Evolutionary conservation across 2,797 vertebrate genomes (phyloP).

Genomic region (Sebastes nivosus): DNA sequence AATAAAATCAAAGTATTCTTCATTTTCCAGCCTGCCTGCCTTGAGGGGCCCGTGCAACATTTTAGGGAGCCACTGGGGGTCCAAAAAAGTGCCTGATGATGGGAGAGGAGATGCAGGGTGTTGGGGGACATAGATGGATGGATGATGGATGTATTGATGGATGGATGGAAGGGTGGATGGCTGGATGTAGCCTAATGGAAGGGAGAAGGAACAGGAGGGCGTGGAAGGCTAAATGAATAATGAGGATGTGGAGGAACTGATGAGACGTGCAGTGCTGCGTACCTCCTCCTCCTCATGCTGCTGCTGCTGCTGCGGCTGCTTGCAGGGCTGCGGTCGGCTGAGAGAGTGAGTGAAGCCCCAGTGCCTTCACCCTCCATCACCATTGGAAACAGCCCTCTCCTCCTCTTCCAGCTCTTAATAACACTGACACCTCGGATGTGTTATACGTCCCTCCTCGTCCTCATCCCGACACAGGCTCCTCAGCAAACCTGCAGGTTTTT

Average conservation of each 20-base stretch:
- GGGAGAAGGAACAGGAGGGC: neutral
- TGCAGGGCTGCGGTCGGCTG: conserved; percentile 60
- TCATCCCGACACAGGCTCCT: conserved; percentile 51
- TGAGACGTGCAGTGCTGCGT: conserved; percentile 55
- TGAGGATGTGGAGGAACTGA: conserved; percentile 55
- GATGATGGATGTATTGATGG: conserved; percentile 10
- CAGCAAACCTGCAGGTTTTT: conserved; percentile 46
- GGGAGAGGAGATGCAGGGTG: conserved; percentile 5
- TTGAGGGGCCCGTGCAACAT: neutral
- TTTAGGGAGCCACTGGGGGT: conserved; percentile 7
- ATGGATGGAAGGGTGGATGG: conserved; percentile 15
- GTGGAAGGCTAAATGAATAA: conserved; percentile 70
- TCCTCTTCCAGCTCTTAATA: conserved; percentile 16
- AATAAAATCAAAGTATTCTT: neutral
- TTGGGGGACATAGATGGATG: conserved; percentile 15
- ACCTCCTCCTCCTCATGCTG: conserved; percentile 62
- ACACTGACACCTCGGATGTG: conserved; percentile 52
- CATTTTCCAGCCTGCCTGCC: neutral
- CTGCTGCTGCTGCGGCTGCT: conserved; percentile 37
- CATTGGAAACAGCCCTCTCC: conserved; percentile 49
- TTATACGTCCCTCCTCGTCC: conserved; percentile 51
- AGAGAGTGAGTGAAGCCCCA: conserved; percentile 57
- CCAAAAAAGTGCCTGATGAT: conserved; percentile 22
- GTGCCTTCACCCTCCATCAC: conserved; percentile 84
- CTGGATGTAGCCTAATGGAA: neutral